Evolutionary conservation across 2,113 vertebrate species (phyloP), one percentile per base, ranked within the genome.

Genomic region (Atrichornis clamosus): DNA sequence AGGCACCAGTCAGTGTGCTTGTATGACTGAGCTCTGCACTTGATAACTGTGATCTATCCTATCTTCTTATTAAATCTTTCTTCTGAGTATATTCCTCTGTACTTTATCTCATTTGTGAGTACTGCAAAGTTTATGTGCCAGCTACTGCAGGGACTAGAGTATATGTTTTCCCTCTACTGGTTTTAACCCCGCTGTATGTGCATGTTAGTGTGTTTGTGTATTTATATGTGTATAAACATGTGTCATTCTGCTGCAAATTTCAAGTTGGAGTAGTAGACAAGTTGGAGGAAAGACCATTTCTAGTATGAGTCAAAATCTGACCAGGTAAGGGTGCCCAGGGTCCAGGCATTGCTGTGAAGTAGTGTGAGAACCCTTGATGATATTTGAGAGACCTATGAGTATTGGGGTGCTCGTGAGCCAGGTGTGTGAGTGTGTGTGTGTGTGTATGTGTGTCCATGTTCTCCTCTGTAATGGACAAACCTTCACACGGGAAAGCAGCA

Each of bases 71-170:
- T 47, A 73, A 73, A 83, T 35, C 3, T 0, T 87, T 53, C 63
- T 60, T 9, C 24, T 53, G 44, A 44, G 32, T 80, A 52, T 37
- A 13, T 47, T 75, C n/a, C 23, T 62, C 21, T 65, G 7, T 17
- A 32, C 42, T 68, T 70, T 27, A 11, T 72, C 16, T n/a, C 11
- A 17, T 28, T 13, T 35, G 13, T 67, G 18, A 64, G 13, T 32
- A 11, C 20, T 79, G 14, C 16, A 35, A 92, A 19, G 9, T 63
- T 72, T 63, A 24, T 21, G 6, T 33, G 5, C 35, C 52, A 88
- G 20, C 6, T 68, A 16, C 8, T 33, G 19, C 13, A 72, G 6
- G 3, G 8, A 82, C 4, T 3, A 37, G 26, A 35, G 7, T 0
- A 3, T 10, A 1, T 42, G 39, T 50, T 70, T 75, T 70, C 39